These are phyloP conservation scores for Callosobruchus maculatus DNA, from an alignment of 2,888 invertebrate genomes.

Conservation along the genomic window DNA sequence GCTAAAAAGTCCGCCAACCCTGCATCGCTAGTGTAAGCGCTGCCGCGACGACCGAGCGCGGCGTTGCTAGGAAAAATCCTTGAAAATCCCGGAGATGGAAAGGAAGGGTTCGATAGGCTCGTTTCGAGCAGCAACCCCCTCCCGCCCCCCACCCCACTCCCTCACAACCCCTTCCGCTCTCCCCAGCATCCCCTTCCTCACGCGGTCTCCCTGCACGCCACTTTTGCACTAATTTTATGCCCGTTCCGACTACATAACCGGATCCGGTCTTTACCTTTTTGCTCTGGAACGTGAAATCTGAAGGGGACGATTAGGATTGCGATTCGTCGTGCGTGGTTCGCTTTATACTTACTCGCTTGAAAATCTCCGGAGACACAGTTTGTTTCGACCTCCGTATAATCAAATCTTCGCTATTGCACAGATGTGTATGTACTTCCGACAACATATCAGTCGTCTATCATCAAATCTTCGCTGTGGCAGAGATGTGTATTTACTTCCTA, in stretches of 20 bases:
- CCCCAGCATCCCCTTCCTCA: not conserved
- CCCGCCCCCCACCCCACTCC: not conserved
- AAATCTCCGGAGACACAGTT: not conserved
- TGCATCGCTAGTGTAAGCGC: conserved; percentile 10
- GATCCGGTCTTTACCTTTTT: not conserved
- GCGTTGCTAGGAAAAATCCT: conserved; percentile 26
- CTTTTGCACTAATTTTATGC: conserved; percentile 22
- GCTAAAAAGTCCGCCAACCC: not conserved
- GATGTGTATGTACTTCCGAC: too few relatives aligned
- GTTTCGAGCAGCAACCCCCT: not conserved
- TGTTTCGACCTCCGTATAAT: not conserved
- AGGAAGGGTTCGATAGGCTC: conserved; percentile 18
- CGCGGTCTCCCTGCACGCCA: conserved; percentile 5
- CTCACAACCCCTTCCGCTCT: not conserved
- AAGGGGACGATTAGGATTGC: not conserved
- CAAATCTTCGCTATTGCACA: not conserved
- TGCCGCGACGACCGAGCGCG: conserved; percentile 8
- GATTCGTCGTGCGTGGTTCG: not conserved
- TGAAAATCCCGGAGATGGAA: conserved; percentile 2
- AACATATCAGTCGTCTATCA: too few relatives aligned
- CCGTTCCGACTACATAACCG: conserved; percentile 8
- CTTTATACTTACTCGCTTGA: not conserved
- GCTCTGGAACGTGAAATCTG: not conserved
- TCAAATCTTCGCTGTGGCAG: too few relatives aligned
- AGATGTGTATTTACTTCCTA: too few relatives aligned